Evolutionary conservation across 2,797 vertebrate species (phyloP).

Genomic region (Brachyrhaphis roseni): DNA sequence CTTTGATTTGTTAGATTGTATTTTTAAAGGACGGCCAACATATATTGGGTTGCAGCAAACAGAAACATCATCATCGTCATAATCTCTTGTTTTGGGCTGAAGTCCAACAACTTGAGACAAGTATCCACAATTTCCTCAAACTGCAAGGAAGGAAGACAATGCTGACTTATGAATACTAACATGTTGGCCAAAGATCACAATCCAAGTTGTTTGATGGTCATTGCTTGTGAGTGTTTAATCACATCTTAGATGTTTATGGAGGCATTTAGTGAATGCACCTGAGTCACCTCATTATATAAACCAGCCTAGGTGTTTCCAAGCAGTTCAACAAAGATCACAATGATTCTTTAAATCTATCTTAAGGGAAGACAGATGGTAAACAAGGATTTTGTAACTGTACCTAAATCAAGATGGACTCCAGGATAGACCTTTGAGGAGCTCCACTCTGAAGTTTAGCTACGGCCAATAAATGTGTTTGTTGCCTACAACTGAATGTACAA

Average conservation of each 20-base stretch:
- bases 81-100: conserved; percentile 78
- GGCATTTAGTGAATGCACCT: not conserved
- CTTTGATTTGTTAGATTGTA: too few relatives aligned
- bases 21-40: conserved; percentile 47
- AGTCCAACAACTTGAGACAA: conserved; percentile 76
- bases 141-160: conserved; percentile 47
- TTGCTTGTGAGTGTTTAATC: not conserved
- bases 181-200: too few relatives aligned
- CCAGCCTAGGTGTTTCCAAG: not conserved
- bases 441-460: not conserved
- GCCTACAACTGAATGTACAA: not conserved
- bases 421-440: not conserved
- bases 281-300: not conserved
- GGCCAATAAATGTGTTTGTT: not conserved
- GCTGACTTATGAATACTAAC: not conserved
- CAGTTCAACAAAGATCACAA: too few relatives aligned
- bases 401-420: not conserved
- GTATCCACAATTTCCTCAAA: conserved; percentile 82
- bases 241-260: not conserved
- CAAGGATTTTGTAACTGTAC: not conserved
- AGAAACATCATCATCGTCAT: conserved; percentile 54
- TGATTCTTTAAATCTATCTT: too few relatives aligned
- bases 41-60: conserved; percentile 71
- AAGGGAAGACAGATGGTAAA: not conserved
- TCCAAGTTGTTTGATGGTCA: too few relatives aligned